A percentile compares a stretch with the other conserved stretches of the same genome.
Conservation (phyloP, 2,888 invertebrate genomes). For the Rhogogaster chlorosoma region DNA sequence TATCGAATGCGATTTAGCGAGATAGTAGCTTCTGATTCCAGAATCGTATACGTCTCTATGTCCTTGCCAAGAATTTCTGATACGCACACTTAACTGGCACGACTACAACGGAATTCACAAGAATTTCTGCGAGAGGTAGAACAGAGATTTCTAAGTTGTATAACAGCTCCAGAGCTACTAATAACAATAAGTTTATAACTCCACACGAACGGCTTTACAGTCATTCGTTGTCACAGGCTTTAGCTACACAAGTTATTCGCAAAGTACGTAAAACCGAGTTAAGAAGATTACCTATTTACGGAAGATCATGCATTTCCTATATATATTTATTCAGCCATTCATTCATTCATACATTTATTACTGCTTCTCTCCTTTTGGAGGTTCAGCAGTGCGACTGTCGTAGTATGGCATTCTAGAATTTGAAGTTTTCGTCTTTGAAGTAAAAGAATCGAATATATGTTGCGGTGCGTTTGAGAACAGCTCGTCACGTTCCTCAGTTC, state of each 20-base stretch:
- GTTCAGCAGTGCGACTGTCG: neutral
- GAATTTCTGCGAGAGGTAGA: neutral
- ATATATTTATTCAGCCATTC: neutral
- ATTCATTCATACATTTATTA: neutral
- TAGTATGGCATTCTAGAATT: neutral
- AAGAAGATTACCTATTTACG: neutral
- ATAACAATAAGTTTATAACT: slow-evolving; percentile 8
- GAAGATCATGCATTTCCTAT: neutral
- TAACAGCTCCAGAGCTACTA: neutral
- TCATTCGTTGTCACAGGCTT: neutral
- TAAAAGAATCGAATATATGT: slow-evolving; percentile 17
- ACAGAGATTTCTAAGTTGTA: neutral
- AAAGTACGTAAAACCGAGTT: neutral
- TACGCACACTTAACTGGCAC: neutral
- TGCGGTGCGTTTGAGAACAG: slow-evolving; percentile 11
- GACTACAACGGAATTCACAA: slow-evolving; percentile 4
- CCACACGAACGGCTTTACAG: neutral
- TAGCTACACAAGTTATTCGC: neutral
- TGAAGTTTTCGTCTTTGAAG: slow-evolving; percentile 13
- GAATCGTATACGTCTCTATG: neutral
- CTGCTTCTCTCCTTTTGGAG: no score
- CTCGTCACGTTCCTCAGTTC: neutral
- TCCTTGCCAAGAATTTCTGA: slow-evolving; percentile 33
- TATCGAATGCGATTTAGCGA: slow-evolving; percentile 5
- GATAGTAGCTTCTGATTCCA: neutral